These are phyloP conservation scores for Pelecanoides urinatrix DNA, from an alignment of 2,113 vertebrate species.

Conservation along the genomic window DNA sequence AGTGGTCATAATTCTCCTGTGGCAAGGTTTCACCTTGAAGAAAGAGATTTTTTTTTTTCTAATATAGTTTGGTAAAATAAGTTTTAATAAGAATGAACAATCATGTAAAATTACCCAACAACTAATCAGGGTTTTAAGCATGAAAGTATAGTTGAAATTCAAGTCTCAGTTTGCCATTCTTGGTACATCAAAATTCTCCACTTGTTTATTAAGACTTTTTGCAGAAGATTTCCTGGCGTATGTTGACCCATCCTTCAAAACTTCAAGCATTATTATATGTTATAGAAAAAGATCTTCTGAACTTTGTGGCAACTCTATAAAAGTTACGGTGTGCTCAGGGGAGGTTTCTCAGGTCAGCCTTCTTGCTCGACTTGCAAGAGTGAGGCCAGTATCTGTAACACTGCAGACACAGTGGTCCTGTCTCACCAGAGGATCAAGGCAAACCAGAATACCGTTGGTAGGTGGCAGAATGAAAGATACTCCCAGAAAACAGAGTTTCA, in stretches of 20 bases:
- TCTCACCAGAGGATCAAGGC: conserved; percentile 2
- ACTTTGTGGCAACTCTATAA: not conserved
- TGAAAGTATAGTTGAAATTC: not conserved
- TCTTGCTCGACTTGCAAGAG: not conserved
- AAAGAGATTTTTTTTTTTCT: not conserved
- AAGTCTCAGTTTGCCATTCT: not conserved
- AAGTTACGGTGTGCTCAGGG: not conserved
- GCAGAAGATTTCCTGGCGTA: not conserved
- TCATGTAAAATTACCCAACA: not conserved
- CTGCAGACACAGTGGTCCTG: not conserved
- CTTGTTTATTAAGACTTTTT: not conserved
- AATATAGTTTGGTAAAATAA: not conserved
- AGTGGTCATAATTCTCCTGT: not conserved
- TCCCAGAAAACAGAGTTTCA: not conserved
- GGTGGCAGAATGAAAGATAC: not conserved
- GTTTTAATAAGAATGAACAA: not conserved
- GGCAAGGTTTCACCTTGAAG: not conserved
- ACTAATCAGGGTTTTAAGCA: not conserved
- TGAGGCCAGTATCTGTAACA: not conserved
- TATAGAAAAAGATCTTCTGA: not conserved
- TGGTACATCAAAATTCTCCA: not conserved
- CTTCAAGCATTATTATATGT: not conserved
- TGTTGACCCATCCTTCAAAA: not conserved
- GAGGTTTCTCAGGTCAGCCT: not conserved
- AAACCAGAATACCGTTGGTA: not conserved